Evolutionary conservation across 2,888 invertebrate genomes (phyloP).

Genomic region (Athalia circularis): DNA sequence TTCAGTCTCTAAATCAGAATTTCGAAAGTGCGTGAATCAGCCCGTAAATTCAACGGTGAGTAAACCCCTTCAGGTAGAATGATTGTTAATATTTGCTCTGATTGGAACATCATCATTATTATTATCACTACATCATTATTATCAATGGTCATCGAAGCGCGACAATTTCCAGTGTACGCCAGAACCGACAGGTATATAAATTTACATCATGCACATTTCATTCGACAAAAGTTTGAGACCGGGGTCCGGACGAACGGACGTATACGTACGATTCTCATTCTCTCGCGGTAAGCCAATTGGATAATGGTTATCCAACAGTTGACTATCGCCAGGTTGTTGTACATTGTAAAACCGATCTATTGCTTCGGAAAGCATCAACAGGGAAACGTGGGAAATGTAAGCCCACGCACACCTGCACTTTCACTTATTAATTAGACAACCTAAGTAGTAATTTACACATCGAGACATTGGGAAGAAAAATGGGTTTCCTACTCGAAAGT

Average conservation of each 20-base stretch:
- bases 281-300: not conserved
- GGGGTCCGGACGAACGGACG: not conserved
- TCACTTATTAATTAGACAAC: slow-evolving; percentile 4
- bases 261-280: not conserved
- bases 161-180: too few relatives aligned
- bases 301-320: not conserved
- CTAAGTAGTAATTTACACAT: not conserved
- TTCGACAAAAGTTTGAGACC: too few relatives aligned
- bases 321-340: too few relatives aligned
- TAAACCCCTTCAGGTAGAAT: not conserved
- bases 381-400: slow-evolving; percentile 6
- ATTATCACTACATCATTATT: too few relatives aligned
- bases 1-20: not conserved
- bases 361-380: not conserved
- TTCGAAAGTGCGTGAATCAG: not conserved
- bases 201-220: too few relatives aligned
- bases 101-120: too few relatives aligned
- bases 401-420: slow-evolving; percentile 3
- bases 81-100: too few relatives aligned
- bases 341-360: too few relatives aligned
- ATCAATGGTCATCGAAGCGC: too few relatives aligned
- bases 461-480: not conserved
- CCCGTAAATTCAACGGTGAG: not conserved
- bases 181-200: too few relatives aligned
- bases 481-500: not conserved